These are phyloP conservation scores for Xylota sylvarum DNA, from an alignment of 2,888 invertebrate genomes.

Conservation along the genomic window DNA sequence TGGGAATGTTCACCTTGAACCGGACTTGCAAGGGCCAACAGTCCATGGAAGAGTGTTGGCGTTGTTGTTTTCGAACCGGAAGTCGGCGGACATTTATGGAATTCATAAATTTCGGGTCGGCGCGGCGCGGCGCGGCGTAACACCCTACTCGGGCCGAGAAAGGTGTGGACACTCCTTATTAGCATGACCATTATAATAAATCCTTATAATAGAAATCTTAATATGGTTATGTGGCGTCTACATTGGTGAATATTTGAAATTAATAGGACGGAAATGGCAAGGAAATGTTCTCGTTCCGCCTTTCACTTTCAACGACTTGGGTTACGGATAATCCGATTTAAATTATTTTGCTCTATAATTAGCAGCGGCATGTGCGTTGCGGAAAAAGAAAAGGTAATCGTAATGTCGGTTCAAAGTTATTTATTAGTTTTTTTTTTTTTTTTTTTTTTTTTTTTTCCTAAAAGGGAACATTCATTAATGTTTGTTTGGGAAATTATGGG, in stretches of 20 bases:
- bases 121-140: too few species aligned
- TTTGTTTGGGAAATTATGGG: conserved; percentile 26
- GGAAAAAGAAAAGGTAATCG: conserved; percentile 43
- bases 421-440: conserved; percentile 19
- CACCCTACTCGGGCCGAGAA: conserved; percentile 18
- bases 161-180: conserved; percentile 60
- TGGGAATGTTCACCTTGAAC: conserved; percentile 64
- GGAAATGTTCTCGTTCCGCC: conserved; percentile 54
- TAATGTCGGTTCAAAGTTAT: conserved; percentile 56
- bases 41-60: not conserved
- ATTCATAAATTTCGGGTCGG: conserved; percentile 49
- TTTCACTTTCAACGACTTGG: conserved; percentile 30
- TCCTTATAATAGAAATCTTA: conserved; percentile 56
- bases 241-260: conserved; percentile 48
- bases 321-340: conserved; percentile 48
- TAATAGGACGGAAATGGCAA: conserved; percentile 55
- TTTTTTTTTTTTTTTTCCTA: not conserved
- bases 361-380: conserved; percentile 43
- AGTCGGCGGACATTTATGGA: conserved; percentile 59
- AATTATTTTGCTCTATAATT: conserved; percentile 57
- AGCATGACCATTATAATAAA: conserved; percentile 64
- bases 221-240: conserved; percentile 44
- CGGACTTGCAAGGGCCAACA: conserved; percentile 6
- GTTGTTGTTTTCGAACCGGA: conserved; percentile 54
- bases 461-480: conserved; percentile 2